phyloP scores from a whole-genome alignment of 2,888 invertebrate species.

The Deroplatys truncata region DNA sequence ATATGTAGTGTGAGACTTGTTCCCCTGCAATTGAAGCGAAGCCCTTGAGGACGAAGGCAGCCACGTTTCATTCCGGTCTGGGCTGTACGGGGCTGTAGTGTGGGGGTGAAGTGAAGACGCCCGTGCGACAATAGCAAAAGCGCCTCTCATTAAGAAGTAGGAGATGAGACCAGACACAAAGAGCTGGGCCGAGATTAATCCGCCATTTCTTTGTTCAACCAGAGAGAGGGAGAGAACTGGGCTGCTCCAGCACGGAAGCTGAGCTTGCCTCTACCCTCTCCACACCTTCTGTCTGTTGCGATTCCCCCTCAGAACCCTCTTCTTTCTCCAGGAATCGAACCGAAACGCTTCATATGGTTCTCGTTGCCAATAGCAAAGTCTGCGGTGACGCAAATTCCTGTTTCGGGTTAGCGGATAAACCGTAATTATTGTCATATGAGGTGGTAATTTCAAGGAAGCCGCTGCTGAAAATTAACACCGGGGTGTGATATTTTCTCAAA shows the following conservation, averaged over 20 bases:
- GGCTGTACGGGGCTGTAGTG: not conserved
- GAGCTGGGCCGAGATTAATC: slow-evolving; percentile 30
- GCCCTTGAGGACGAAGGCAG: not conserved
- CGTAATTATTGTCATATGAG: too few species aligned
- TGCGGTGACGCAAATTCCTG: not conserved
- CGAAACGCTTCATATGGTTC: not conserved
- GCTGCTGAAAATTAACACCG: too few species aligned
- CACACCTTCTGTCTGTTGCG: not conserved
- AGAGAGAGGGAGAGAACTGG: not conserved
- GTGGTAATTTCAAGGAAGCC: too few species aligned
- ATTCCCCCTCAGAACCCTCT: not conserved
- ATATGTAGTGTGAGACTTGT: not conserved
- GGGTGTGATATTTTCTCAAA: too few species aligned
- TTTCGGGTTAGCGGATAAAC: too few species aligned
- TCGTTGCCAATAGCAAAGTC: not conserved
- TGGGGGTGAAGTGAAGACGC: not conserved
- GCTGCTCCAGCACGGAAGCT: not conserved
- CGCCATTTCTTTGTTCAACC: slow-evolving; percentile 29
- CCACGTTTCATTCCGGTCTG: not conserved
- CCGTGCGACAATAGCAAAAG: slow-evolving; percentile 19
- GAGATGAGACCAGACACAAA: slow-evolving; percentile 29
- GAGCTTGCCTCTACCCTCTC: not conserved
- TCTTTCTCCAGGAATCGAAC: not conserved
- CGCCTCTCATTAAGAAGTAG: slow-evolving; percentile 25
- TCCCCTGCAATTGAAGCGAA: not conserved